phyloP scores from a whole-genome alignment of 2,888 invertebrate species.

The Eupelmus urozonus region DNA sequence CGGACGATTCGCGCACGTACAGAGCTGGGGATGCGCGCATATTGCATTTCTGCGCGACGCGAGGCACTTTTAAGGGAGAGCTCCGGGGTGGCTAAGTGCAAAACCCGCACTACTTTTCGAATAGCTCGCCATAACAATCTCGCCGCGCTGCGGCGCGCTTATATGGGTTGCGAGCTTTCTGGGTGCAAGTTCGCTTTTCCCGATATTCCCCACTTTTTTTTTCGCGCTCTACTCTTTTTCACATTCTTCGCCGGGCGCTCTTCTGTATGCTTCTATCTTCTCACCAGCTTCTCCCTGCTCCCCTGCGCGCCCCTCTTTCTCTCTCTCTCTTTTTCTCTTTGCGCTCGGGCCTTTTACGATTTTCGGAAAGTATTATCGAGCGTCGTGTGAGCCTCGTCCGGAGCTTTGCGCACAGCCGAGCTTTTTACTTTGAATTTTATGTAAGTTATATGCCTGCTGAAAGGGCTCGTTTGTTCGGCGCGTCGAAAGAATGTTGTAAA shows the following conservation, averaged over 20 bases:
- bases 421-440: constrained; percentile 2
- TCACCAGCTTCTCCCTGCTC: background rate
- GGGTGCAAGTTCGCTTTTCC: constrained; percentile 1
- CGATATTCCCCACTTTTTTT: background rate
- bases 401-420: too few species aligned
- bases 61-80: constrained; percentile 59
- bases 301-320: too few species aligned
- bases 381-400: background rate
- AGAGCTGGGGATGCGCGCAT: constrained; percentile 58
- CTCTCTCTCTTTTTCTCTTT: background rate
- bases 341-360: too few species aligned
- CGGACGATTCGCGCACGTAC: constrained; percentile 19
- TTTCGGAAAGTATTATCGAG: background rate
- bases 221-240: background rate
- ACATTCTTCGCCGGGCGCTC: background rate
- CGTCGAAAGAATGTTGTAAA: background rate
- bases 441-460: background rate
- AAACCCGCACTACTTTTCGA: constrained; percentile 37
- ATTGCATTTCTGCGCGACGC: constrained; percentile 64
- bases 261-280: background rate
- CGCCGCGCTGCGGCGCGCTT: background rate
- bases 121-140: constrained; percentile 40
- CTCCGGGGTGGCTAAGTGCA: constrained; percentile 62
- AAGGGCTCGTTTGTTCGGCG: background rate
- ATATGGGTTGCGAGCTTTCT: background rate